A percentile compares a stretch with the other conserved stretches of the same genome.
These are phyloP conservation scores for Mormyrus proboscirostris DNA, from an alignment of 2,797 vertebrate species.

Conservation along the genomic window DNA sequence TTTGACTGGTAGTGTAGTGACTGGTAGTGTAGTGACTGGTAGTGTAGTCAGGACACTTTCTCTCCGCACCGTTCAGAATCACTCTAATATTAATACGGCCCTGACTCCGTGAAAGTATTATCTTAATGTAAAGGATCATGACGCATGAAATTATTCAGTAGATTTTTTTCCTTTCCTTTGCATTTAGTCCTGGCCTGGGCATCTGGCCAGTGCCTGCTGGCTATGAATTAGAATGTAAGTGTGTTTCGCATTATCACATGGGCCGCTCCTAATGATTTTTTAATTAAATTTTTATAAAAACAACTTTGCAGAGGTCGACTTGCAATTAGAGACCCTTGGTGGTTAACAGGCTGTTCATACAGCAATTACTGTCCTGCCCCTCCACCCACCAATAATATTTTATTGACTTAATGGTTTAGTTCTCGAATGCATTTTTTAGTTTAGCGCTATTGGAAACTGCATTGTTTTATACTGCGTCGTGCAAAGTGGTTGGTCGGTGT, in stretches of 20 bases:
- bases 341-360: constrained; percentile 29
- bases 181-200: constrained; percentile 15
- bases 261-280: constrained; percentile 24
- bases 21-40: neutral
- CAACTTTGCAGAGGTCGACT: constrained; percentile 26
- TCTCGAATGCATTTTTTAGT: neutral
- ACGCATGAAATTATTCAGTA: neutral
- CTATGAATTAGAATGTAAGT: constrained; percentile 21
- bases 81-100: neutral
- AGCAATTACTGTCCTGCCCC: constrained; percentile 9
- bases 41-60: neutral
- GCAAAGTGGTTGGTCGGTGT: neutral
- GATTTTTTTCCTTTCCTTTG: neutral
- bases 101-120: neutral
- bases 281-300: constrained; percentile 31
- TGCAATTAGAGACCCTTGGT: constrained; percentile 21
- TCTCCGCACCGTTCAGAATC: neutral
- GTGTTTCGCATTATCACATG: constrained; percentile 18
- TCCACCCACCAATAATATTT: neutral
- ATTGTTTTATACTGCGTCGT: neutral
- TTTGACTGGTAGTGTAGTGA: neutral
- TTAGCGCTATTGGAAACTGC: neutral
- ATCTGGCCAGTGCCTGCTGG: constrained; percentile 12
- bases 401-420: neutral
- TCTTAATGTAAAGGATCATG: constrained; percentile 1